These are phyloP conservation scores for Phrynocephalus forsythii DNA, from an alignment of 2,797 vertebrate species.

Conservation along the genomic window DNA sequence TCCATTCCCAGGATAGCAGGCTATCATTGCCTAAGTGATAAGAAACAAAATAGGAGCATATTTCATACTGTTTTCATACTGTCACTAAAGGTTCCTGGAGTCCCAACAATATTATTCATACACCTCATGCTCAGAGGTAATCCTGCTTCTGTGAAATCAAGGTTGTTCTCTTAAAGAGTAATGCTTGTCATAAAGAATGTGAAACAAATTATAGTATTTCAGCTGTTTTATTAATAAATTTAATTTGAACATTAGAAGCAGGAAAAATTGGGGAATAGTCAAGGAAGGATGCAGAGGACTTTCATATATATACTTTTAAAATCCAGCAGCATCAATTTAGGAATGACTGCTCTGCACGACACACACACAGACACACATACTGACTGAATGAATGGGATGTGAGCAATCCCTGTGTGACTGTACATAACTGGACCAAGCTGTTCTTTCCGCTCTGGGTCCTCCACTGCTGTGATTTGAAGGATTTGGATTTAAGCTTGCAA, in stretches of 20 bases:
- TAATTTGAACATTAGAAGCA: background rate
- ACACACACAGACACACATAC: background rate
- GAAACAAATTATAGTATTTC: background rate
- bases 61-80: conserved; percentile 10
- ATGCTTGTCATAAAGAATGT: background rate
- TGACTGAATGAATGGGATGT: background rate
- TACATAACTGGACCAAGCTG: background rate
- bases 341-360: background rate
- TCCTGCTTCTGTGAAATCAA: conserved; percentile 6
- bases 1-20: conserved; percentile 96
- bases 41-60: conserved; percentile 43
- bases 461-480: background rate
- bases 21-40: conserved; percentile 89
- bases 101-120: background rate
- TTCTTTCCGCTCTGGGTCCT: background rate
- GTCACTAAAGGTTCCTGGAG: conserved; percentile 21
- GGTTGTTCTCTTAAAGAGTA: conserved; percentile 26
- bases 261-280: background rate
- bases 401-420: background rate
- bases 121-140: background rate
- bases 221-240: background rate
- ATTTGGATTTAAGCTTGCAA: background rate
- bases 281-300: background rate
- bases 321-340: background rate
- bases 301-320: background rate